Evolutionary conservation across 2,113 vertebrate species (phyloP).

Genomic region (Odocoileus hemionus): DNA sequence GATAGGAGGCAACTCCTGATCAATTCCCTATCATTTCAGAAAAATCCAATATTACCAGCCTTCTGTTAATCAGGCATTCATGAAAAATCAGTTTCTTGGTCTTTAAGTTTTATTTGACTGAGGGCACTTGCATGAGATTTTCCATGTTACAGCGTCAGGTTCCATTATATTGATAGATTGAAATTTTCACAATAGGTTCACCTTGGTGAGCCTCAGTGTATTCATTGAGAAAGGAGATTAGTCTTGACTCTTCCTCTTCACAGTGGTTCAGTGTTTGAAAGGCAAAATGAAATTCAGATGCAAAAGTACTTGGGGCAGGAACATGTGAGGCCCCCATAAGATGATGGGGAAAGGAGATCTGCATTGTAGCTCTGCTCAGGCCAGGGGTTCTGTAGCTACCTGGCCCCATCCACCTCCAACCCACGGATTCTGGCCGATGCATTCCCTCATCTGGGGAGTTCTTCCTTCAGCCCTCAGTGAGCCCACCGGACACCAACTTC

Average conservation of each 20-base stretch:
- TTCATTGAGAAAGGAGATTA: neutral
- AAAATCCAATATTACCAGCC: neutral
- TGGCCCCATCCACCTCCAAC: neutral
- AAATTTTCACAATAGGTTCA: neutral
- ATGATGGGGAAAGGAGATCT: neutral
- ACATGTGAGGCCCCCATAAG: no score
- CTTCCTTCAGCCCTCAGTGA: neutral
- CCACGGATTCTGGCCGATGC: neutral
- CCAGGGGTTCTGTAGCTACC: neutral
- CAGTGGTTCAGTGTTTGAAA: neutral
- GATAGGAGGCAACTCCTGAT: neutral
- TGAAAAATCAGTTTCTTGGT: neutral
- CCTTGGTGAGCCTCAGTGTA: neutral
- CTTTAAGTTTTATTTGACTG: neutral
- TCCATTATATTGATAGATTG: neutral
- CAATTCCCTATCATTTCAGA: neutral
- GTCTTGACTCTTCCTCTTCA: neutral
- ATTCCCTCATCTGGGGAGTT: neutral
- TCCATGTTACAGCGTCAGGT: neutral
- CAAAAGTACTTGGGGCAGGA: neutral
- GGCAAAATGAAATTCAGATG: neutral
- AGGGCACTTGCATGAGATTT: neutral
- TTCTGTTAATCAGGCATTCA: neutral
- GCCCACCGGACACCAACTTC: neutral
- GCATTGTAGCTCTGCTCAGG: rapidly evolving